phyloP scores from a whole-genome alignment of 2,888 invertebrate genomes.

The Holacanthella duospinosa region DNA sequence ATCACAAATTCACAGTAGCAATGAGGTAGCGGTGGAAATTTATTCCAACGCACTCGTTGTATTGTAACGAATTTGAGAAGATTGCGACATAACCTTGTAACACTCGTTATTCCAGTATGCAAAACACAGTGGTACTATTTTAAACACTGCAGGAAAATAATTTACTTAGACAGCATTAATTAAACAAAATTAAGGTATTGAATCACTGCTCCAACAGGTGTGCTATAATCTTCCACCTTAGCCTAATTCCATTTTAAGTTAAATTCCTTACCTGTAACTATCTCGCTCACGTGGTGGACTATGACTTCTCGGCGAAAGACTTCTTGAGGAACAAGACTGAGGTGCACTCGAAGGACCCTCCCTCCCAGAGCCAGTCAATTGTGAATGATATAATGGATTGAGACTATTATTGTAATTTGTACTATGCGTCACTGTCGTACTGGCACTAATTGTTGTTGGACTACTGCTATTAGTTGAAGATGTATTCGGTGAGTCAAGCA shows the following conservation, averaged over 20 bases:
- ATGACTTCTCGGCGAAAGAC: conserved; percentile 63
- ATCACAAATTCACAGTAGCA: no score
- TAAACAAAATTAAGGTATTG: background rate
- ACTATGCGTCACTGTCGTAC: conserved; percentile 14
- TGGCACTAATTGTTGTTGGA: conserved; percentile 4
- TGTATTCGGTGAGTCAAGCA: conserved; percentile 32
- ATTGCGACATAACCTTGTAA: no score
- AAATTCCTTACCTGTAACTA: conserved; percentile 60
- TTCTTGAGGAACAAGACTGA: conserved; percentile 30
- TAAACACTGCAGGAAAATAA: no score
- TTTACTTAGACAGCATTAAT: no score
- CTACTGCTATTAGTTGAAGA: conserved; percentile 13
- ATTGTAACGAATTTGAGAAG: no score
- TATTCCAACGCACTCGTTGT: no score
- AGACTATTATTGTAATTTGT: conserved; percentile 19
- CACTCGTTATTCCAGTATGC: no score
- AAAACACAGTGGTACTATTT: no score
- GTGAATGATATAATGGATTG: conserved; percentile 12
- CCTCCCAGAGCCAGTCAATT: conserved; percentile 14
- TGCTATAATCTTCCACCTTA: background rate
- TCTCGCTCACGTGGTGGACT: conserved; percentile 71
- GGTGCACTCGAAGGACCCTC: conserved; percentile 17
- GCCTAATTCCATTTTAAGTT: background rate
- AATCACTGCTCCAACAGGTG: background rate
- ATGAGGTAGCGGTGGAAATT: no score